A percentile compares a stretch with the other conserved stretches of the same genome.
Conservation (phyloP, 37 sponge, comb jelly and placozoan species). For the Halichondria panicea region DNA sequence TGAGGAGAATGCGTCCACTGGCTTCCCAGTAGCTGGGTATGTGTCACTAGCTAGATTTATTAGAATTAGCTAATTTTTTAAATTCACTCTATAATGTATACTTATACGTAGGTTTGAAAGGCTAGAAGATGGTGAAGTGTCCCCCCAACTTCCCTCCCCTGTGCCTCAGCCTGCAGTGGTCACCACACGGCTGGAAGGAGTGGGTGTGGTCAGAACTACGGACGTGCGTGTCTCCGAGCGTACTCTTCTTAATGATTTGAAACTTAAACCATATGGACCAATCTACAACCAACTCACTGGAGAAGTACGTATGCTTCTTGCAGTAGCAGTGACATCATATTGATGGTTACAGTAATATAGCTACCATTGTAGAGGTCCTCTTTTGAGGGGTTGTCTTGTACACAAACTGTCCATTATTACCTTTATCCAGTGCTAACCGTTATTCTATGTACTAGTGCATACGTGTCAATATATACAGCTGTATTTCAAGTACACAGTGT, state of each 20-base stretch:
- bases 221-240: conserved; percentile 81
- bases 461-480: too few species aligned
- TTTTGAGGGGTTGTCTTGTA: too few species aligned
- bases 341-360: conserved; percentile 3
- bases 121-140: background rate
- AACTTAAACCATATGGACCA: conserved; percentile 44
- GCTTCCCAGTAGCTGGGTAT: too few species aligned
- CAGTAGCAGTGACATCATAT: background rate
- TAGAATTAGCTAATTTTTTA: too few species aligned
- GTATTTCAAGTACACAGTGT: too few species aligned
- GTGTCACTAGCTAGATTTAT: too few species aligned
- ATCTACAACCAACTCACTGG: conserved; percentile 75
- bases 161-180: conserved; percentile 40
- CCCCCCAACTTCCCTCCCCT: background rate
- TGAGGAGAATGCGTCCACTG: too few species aligned
- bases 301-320: conserved; percentile 39
- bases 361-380: too few species aligned
- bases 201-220: conserved; percentile 36
- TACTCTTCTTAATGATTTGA: conserved; percentile 44
- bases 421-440: too few species aligned
- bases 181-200: conserved; percentile 10
- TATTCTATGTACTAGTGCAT: too few species aligned
- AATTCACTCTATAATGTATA: too few species aligned
- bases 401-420: too few species aligned
- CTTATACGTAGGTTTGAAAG: background rate